Evolutionary conservation across 1,140 invertebrate species (phyloP), one percentile per base, ranked within the genome.

Genomic region (Teleopsis dalmanni): DNA sequence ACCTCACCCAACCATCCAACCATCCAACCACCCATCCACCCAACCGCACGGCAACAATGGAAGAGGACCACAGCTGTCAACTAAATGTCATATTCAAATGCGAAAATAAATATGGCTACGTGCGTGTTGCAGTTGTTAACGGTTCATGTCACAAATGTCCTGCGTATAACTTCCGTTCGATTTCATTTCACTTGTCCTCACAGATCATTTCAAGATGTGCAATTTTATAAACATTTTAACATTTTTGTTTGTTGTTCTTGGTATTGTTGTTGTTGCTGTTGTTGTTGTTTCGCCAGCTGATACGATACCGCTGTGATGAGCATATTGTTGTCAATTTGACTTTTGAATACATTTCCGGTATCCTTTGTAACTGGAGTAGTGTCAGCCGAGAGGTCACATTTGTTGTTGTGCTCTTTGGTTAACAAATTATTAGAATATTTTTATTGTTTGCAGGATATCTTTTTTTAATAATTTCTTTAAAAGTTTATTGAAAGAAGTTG

Each of bases 401-500:
- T 46, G n/a, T 10, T 35, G 9, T 37, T n/a, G 35, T 14, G 58
- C 61, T 59, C 54, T 63, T 63, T 63, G 60, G 56, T 58, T 56
- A 60, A 48, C 60, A 63, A 63, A 63, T 63, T 63, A 63, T 63
- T 63, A 60, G 53, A 58, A 63, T 63, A 60, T 63, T 60, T 13
- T 29, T 29, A 13, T 29, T 8, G 13, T 29, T 29, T 29, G 7
- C 13, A 29, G 27, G 13, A 29, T 13, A 29, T 8, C 13, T 29
- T 29, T 29, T 29, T 8, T 8, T 8, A 29, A 13, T 29, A 7
- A 29, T 29, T 8, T 29, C 13, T 29, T 13, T 29, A 29, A 29
- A 29, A 8, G 7, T 29, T 13, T 29, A 8, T 29, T 29, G 27
- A 29, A 7, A 29, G 27, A 8, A 29, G 27, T 7, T 8, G 7